Percentiles rank a stretch among this genome's conserved stretches.
Conservation (phyloP, 2,113 vertebrate genomes). For the Cyrtonyx montezumae region DNA sequence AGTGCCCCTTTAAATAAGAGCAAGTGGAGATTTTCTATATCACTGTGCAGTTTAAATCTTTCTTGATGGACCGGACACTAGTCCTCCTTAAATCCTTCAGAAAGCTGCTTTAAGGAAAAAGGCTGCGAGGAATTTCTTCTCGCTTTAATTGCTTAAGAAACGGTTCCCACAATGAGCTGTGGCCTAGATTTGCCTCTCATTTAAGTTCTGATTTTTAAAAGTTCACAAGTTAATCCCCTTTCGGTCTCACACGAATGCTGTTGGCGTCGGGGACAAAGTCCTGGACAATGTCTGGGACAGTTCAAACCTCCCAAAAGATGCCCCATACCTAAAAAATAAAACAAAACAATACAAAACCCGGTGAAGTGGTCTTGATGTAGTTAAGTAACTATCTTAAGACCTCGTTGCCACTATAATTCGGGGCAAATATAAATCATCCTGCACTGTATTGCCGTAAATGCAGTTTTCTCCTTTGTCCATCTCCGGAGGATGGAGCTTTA, state of each 20-base stretch:
- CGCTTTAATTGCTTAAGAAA: conserved; percentile 97
- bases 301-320: conserved; percentile 66
- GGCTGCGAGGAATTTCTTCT: conserved; percentile 92
- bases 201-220: conserved; percentile 94
- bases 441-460: neutral
- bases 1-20: conserved; percentile 79
- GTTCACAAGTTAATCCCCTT: conserved; percentile 96
- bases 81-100: conserved; percentile 85
- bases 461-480: neutral
- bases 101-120: conserved; percentile 91
- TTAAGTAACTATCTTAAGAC: conserved; percentile 69
- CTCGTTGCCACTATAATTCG: conserved; percentile 56
- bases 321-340: neutral
- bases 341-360: neutral
- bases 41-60: conserved; percentile 86
- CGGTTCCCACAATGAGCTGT: conserved; percentile 92
- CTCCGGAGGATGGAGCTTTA: neutral
- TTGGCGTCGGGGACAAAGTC: conserved; percentile 77
- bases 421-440: conserved; percentile 11
- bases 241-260: conserved; percentile 82
- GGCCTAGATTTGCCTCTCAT: conserved; percentile 92
- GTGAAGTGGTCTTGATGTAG: conserved; percentile 56
- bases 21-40: conserved; percentile 83
- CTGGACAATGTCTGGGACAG: conserved; percentile 74
- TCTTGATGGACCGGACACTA: conserved; percentile 87